Evolutionary conservation across 2,888 invertebrate genomes (phyloP), one percentile per base, ranked within the genome.

Genomic region (Diarsia rubi): DNA sequence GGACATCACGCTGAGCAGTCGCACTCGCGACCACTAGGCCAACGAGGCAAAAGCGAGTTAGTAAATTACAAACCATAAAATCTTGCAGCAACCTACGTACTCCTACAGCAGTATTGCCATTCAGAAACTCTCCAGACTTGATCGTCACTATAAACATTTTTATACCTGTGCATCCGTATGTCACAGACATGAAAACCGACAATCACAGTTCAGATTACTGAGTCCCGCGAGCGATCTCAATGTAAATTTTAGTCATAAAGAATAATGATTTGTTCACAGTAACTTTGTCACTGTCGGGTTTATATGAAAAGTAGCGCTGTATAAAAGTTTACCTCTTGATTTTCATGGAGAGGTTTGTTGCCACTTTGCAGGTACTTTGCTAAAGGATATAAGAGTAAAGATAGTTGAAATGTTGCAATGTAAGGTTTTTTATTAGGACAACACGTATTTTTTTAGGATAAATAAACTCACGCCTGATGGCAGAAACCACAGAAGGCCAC

Each of bases 171-270:
- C 27, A 69, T 70, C 24, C 12, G 16, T 59, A 78, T 72, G 73
- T 73, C 52, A 57, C 59, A 57, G 44, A 69, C 62, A 59, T 54
- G 52, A 64, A 88, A 89, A 86, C 82, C 88, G 73, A 88, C 89
- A 90, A 91, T 92, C 89, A 87, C 90, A 88, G 89, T 89, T 75
- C 70, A 84, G 87, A 90, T 90, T 89, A 88, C 88, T 83, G 88
- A 86, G 71, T 87, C 89, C 86, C 90, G 52, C 70, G 88, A 90
- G 90, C 79, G 85, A 88, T 83, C 83, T 89, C 83, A 82, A 82
- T 84, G 90, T 88, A 90, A 91, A 90, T 91, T 91, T 87, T 77
- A 83, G 78, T 86, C 88, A 87, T 92, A 90, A 91, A 91, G 88
- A 87, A 89, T 88, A 90, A 92, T 90, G 88, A 91, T 91, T 92